Evolutionary conservation across 2,113 vertebrate genomes (phyloP), one percentile per base, ranked within the genome.

Genomic region (Alouatta palliata): DNA sequence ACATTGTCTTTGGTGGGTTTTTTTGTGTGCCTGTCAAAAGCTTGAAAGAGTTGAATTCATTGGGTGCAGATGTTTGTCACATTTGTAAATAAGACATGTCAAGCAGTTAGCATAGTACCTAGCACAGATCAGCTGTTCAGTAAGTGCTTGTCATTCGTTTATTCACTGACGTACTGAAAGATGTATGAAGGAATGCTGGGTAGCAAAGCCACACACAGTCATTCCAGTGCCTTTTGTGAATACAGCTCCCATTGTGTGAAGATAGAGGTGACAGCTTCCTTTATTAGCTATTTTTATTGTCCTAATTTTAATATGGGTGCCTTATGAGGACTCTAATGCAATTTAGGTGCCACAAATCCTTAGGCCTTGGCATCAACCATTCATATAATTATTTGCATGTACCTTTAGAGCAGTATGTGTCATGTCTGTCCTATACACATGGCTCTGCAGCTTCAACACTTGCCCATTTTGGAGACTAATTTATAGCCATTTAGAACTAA

Each of bases 11-110:
- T 80, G 83, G 79, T 6, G 87, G 81, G 37, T 13, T 96, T 56
- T 97, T 85, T 66, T 79, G 40, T 40, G 83, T 98, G 32, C 90
- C 49, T 96, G 75, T 94, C 16, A 76, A 96, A 97, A 54, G 17
- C 80, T 79, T 94, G 25, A 95, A 88, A 58, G 75, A 95, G 86
- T 45, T 58, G 52, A 86, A 61, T 76, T 61, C 7, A 45, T 52
- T 45, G 20, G n/a, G 32, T 66, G 10, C 27, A 76, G 54, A 52
- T 76, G 3, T 70, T 13, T 35, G 16, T 6, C 76, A 92, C 43
- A 54, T 45, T 75, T 76, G 37, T 64, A 86, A 94, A 89, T 91
- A 6, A 47, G 56, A 49, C 56, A 61, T 49, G 14, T 73, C 45
- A 45, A 94, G 56, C 35, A 45, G 54, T 47, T 47, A 37, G 8